Evolutionary conservation across 2,888 invertebrate species (phyloP), one percentile per base, ranked within the genome.

Genomic region (Ditula angustiorana): DNA sequence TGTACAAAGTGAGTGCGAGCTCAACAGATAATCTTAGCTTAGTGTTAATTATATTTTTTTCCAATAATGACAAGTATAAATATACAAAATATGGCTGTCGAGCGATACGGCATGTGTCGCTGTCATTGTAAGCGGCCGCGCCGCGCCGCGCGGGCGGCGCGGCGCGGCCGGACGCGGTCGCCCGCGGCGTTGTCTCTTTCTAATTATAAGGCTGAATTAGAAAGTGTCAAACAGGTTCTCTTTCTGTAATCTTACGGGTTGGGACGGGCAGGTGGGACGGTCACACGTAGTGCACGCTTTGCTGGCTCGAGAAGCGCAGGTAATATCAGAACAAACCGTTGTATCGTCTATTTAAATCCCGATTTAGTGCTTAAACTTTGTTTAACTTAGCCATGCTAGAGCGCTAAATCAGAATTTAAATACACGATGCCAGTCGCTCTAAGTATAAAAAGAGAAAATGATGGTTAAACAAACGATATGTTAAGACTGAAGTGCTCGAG

Each of bases 171-270:
- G 41, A 47, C 83, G 88, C 87, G 87, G 74, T 86, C 88, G 89
- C 87, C 86, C 83, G 72, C 75, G 66, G 73, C 78, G 71, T 83
- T 85, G 84, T 81, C 85, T 83, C 88, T 92, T 92, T 92, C 92
- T 92, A 90, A 92, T 90, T 85, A 77, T 83, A 91, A 92, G 92
- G 92, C 92, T 92, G 92, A 86, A 85, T 92, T 91, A 90, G 92
- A 90, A 90, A 92, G 87, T 87, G 87, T 86, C 87, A 85, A 85
- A 82, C 66, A 50, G 50, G 57, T 50, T 63, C 58, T 50, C 49
- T 52, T 46, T 21, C 8, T 62, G n/a, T 37, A 57, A 56, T 21
- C 28, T 41, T 53, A 44, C 19, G 28, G 46, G 28, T 46, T 46
- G 44, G 11, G 37, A 13, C 24, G 53, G 24, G 53, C 33, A 21